phyloP scores from a whole-genome alignment of 2,113 vertebrate genomes.

The Odocoileus hemionus region DNA sequence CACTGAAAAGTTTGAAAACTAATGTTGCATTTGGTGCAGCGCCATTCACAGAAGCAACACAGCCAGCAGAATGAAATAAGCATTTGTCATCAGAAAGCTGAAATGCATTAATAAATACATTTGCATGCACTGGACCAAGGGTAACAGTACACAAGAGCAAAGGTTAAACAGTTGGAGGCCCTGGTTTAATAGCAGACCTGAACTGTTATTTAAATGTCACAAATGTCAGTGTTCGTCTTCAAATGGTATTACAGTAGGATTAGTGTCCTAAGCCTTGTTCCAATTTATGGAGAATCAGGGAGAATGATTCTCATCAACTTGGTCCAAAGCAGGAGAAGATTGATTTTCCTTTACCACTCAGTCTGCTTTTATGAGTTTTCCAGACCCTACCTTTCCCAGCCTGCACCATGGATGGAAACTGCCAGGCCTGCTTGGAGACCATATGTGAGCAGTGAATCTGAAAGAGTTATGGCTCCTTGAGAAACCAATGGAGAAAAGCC shows the following conservation, averaged over 20 bases:
- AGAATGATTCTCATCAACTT: slow-evolving; percentile 72
- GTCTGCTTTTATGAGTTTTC: slow-evolving; percentile 72
- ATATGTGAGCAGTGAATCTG: slow-evolving; percentile 65
- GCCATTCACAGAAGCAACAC: not conserved
- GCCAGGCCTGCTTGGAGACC: slow-evolving; percentile 47
- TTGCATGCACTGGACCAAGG: slow-evolving; percentile 28
- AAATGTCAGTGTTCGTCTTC: slow-evolving; percentile 71
- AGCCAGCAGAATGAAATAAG: not conserved
- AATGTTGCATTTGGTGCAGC: not conserved
- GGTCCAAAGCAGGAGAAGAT: slow-evolving; percentile 69
- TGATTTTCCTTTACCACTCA: slow-evolving; percentile 73
- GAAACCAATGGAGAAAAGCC: slow-evolving; percentile 36
- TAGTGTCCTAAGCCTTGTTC: slow-evolving; percentile 72
- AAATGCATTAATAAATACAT: slow-evolving; percentile 39
- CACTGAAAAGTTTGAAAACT: not conserved
- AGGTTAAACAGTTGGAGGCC: slow-evolving; percentile 70
- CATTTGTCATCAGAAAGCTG: slow-evolving; percentile 5
- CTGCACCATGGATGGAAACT: slow-evolving; percentile 33
- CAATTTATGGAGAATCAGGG: slow-evolving; percentile 72
- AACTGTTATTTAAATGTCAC: slow-evolving; percentile 72
- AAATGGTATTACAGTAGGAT: slow-evolving; percentile 74
- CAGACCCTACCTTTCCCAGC: slow-evolving; percentile 61
- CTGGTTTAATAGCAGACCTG: slow-evolving; percentile 65
- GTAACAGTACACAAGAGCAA: slow-evolving; percentile 61
- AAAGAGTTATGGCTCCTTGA: slow-evolving; percentile 58